A percentile compares a stretch with the other conserved stretches of the same genome.
phyloP scores from a whole-genome alignment of 2,797 vertebrate species.

The Sylvia borin region DNA sequence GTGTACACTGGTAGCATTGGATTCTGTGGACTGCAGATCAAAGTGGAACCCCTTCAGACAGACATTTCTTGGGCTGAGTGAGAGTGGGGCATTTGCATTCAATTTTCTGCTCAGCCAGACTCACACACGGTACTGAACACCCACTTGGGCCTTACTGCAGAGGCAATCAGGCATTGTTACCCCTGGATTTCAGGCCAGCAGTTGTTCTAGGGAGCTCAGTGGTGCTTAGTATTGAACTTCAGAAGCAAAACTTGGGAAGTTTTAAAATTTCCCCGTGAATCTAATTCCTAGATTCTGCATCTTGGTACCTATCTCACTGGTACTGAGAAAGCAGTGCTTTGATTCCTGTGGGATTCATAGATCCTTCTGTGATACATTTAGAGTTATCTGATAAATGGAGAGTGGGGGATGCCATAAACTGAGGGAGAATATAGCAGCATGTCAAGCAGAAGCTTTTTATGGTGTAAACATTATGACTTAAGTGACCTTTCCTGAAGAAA shows the following conservation, averaged over 20 bases:
- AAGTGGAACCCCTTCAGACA: background rate
- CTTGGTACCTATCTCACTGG: background rate
- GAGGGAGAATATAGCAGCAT: background rate
- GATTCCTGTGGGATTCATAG: background rate
- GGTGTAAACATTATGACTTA: background rate
- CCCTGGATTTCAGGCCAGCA: background rate
- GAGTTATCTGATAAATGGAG: background rate
- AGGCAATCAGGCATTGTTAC: background rate
- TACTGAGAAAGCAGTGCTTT: background rate
- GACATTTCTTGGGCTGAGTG: background rate
- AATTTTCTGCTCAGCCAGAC: background rate
- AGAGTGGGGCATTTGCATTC: background rate
- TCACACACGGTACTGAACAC: fast-evolving
- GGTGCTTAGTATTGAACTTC: background rate
- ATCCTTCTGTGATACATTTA: background rate
- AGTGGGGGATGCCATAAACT: background rate
- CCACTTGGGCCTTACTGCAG: background rate
- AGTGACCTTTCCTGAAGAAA: background rate
- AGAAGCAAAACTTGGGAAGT: background rate
- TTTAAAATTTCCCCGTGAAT: background rate
- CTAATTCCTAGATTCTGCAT: background rate
- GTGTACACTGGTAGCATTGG: background rate
- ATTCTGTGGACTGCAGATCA: background rate
- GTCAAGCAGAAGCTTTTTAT: background rate
- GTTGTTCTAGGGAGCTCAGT: background rate